phyloP scores from a whole-genome alignment of 2,888 invertebrate species.

The Autographa gamma region DNA sequence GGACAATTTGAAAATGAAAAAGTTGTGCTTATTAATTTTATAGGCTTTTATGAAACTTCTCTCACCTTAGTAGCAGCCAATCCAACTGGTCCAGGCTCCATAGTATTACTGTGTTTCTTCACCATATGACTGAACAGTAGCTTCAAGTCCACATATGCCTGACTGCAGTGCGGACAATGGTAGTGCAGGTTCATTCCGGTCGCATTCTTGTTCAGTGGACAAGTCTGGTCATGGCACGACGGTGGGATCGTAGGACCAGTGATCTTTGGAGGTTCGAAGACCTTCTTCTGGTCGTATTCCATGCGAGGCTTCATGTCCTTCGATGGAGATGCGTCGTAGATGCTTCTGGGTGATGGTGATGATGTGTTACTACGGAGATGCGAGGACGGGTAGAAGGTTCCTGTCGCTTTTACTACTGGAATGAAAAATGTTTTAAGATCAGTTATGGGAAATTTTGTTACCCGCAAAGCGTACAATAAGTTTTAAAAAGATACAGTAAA shows the following conservation, averaged over 20 bases:
- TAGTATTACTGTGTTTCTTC: conserved; percentile 83
- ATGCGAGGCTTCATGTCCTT: conserved; percentile 84
- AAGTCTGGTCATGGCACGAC: conserved; percentile 89
- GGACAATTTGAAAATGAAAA: no score
- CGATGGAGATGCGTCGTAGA: conserved; percentile 87
- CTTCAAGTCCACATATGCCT: conserved; percentile 85
- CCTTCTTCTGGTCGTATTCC: conserved; percentile 80
- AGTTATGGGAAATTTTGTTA: conserved; percentile 26
- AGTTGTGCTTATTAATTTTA: neutral
- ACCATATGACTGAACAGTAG: conserved; percentile 85
- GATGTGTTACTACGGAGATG: conserved; percentile 88
- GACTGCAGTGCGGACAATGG: conserved; percentile 85
- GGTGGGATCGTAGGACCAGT: conserved; percentile 86
- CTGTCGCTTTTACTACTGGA: conserved; percentile 97
- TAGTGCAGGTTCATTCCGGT: conserved; percentile 86
- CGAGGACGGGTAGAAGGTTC: conserved; percentile 96
- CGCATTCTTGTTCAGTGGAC: conserved; percentile 83
- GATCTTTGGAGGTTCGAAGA: conserved; percentile 75
- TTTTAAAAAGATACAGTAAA: neutral
- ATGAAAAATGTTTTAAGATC: conserved; percentile 69
- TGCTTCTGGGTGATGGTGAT: conserved; percentile 87
- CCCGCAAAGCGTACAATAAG: neutral
- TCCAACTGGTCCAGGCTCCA: conserved; percentile 82
- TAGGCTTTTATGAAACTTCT: conserved; percentile 13
- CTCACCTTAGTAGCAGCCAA: conserved; percentile 86